A percentile compares a stretch with the other conserved stretches of the same genome.
phyloP scores from a whole-genome alignment of 2,797 vertebrate species.

The Numenius phaeopus region DNA sequence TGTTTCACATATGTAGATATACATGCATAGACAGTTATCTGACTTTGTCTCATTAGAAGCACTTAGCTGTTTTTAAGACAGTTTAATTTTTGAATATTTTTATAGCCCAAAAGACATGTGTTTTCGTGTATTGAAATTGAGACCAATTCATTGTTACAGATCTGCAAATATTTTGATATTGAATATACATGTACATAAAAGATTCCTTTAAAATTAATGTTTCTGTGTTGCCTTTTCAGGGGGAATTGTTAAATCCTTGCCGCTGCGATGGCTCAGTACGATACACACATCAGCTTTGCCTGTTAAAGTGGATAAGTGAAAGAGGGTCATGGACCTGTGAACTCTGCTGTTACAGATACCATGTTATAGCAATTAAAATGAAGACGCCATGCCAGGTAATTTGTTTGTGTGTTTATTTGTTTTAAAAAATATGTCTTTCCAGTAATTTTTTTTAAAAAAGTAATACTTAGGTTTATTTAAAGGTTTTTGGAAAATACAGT shows the following conservation, averaged over 20 bases:
- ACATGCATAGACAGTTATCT: background rate
- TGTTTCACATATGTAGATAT: background rate
- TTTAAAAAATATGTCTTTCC: background rate
- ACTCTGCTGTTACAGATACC: slow-evolving; percentile 95
- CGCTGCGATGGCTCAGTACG: slow-evolving; percentile 93
- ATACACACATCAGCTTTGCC: slow-evolving; percentile 93
- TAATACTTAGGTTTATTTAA: background rate
- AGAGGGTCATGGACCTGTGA: slow-evolving; percentile 95
- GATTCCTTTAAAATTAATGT: background rate
- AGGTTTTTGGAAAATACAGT: background rate
- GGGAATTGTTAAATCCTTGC: slow-evolving; percentile 92
- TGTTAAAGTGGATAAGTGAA: slow-evolving; percentile 98
- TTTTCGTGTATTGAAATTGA: background rate
- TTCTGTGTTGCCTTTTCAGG: slow-evolving; percentile 78
- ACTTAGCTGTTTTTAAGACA: background rate
- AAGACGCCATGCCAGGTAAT: slow-evolving; percentile 94
- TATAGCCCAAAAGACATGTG: background rate
- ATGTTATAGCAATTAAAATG: slow-evolving; percentile 94
- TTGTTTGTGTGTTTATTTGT: background rate
- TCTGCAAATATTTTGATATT: background rate
- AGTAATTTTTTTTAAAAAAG: background rate
- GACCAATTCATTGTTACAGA: background rate
- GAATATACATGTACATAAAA: background rate
- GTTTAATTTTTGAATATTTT: slow-evolving; percentile 38
- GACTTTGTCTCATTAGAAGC: background rate